Evolutionary conservation across 1,140 invertebrate genomes (phyloP).

Genomic region (Drosophila kikkawai): DNA sequence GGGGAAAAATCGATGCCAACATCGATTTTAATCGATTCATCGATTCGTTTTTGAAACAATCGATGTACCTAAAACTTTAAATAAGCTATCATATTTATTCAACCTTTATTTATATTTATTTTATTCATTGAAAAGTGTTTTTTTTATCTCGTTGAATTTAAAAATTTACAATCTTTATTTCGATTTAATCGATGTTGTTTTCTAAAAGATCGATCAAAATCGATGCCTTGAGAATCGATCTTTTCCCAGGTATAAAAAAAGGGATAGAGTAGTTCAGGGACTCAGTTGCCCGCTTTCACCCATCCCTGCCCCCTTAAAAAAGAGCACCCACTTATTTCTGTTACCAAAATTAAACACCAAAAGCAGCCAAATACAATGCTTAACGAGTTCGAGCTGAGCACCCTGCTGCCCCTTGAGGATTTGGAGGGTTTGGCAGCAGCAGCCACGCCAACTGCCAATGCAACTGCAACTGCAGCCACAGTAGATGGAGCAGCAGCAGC

Average conservation of each 20-base stretch:
- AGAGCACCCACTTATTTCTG: conserved; percentile 21
- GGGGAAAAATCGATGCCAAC: no score
- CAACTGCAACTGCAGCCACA: conserved; percentile 10
- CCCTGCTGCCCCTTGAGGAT: conserved; percentile 14
- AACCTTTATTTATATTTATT: no score
- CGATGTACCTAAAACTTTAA: no score
- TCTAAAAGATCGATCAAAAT: no score
- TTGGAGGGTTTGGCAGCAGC: conserved; percentile 15
- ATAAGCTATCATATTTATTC: no score
- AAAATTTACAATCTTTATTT: no score
- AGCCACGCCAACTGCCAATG: conserved; percentile 17
- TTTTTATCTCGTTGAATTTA: no score
- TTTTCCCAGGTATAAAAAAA: neutral
- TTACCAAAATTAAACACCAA: conserved; percentile 31
- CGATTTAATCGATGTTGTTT: no score
- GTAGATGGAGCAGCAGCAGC: conserved; percentile 5
- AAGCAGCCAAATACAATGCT: conserved; percentile 43
- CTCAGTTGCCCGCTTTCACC: neutral
- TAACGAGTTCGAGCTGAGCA: conserved; percentile 50
- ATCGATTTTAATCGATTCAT: no score
- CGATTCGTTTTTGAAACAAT: no score
- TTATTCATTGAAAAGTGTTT: no score
- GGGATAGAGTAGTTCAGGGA: conserved; percentile 16
- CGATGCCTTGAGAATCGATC: no score
- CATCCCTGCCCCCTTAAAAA: neutral